These are phyloP conservation scores for Atta cephalotes DNA, from an alignment of 1,140 invertebrate genomes.

Conservation along the genomic window DNA sequence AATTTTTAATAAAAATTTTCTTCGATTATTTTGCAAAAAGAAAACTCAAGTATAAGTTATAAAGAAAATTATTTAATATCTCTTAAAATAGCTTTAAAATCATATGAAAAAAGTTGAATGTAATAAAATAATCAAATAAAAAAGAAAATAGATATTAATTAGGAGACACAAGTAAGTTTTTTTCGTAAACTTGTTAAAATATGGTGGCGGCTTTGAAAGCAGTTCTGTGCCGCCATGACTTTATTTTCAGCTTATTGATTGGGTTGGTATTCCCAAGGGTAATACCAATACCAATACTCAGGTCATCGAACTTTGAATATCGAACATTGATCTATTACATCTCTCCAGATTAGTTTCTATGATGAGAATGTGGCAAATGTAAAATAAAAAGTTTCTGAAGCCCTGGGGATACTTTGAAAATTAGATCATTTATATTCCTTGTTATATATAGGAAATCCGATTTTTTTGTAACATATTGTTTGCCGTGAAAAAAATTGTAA, in stretches of 20 bases:
- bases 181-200: constrained; percentile 9
- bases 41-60: background rate
- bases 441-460: constrained; percentile 67
- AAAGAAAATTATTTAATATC: background rate
- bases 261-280: constrained; percentile 67
- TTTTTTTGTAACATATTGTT: constrained; percentile 64
- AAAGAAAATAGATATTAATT: constrained; percentile 12
- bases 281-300: constrained; percentile 56
- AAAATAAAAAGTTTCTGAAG: constrained; percentile 77
- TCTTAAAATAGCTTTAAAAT: background rate
- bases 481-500: constrained; percentile 29
- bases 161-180: background rate
- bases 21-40: background rate
- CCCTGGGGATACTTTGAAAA: constrained; percentile 80
- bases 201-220: background rate
- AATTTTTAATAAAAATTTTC: background rate
- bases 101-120: background rate
- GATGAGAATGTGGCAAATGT: constrained; percentile 77
- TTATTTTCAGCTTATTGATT: constrained; percentile 73
- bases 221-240: constrained; percentile 33
- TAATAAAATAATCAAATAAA: constrained; percentile 6
- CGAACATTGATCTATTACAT: constrained; percentile 81
- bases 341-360: constrained; percentile 81
- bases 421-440: constrained; percentile 82
- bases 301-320: constrained; percentile 78